phyloP scores from a whole-genome alignment of 2,113 vertebrate genomes.

The Lagopus leucura region DNA sequence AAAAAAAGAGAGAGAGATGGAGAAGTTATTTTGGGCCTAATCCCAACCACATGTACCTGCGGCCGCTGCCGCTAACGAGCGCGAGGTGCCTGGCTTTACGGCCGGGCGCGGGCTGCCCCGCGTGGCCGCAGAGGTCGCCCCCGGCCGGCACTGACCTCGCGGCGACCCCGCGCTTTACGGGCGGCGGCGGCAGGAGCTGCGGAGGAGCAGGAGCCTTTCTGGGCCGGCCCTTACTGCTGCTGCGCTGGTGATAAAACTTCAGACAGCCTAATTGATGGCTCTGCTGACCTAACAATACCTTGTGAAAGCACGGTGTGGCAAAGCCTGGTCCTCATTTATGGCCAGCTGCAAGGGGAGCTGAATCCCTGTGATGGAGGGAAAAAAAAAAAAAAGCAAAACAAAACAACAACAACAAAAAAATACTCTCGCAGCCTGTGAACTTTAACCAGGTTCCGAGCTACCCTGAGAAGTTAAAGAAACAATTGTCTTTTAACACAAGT shows the following conservation, averaged over 20 bases:
- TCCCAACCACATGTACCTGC: slow-evolving; percentile 94
- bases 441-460: slow-evolving; percentile 77
- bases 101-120: slow-evolving; percentile 75
- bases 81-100: slow-evolving; percentile 80
- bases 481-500: slow-evolving; percentile 41
- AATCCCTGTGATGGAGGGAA: slow-evolving; percentile 78
- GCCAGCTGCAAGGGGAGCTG: slow-evolving; percentile 92
- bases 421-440: slow-evolving; percentile 76
- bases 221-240: slow-evolving; percentile 92
- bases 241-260: slow-evolving; percentile 99
- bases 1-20: background rate
- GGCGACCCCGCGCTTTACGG: slow-evolving; percentile 89
- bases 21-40: slow-evolving; percentile 83
- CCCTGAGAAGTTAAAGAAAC: slow-evolving; percentile 63
- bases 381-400: background rate
- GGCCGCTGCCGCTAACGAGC: slow-evolving; percentile 71
- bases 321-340: slow-evolving; percentile 98
- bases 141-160: slow-evolving; percentile 93
- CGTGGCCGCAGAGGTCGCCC: slow-evolving; percentile 86
- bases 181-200: slow-evolving; percentile 89
- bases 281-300: slow-evolving; percentile 99
- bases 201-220: slow-evolving; percentile 89
- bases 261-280: slow-evolving; percentile 99
- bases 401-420: background rate
- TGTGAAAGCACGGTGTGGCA: slow-evolving; percentile 90